These are phyloP conservation scores for Junonia oenone DNA, from an alignment of 2,888 invertebrate species.

Conservation along the genomic window DNA sequence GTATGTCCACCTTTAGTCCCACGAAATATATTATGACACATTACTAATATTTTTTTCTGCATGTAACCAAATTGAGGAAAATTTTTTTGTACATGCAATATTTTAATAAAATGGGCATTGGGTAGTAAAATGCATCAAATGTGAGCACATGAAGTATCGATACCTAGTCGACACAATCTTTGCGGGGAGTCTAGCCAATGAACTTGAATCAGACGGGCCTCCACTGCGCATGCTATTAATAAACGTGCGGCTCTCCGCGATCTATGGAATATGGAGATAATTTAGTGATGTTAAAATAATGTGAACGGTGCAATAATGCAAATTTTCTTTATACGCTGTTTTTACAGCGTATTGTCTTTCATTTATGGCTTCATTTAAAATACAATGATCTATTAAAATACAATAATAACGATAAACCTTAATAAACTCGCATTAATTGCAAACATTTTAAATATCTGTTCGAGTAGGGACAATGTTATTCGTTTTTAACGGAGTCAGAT, in stretches of 20 bases:
- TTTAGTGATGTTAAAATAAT: slow-evolving; percentile 21
- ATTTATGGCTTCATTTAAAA: background rate
- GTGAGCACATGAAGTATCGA: slow-evolving; percentile 23
- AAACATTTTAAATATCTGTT: slow-evolving; percentile 2
- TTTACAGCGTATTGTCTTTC: background rate
- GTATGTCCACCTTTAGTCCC: background rate
- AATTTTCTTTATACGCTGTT: slow-evolving; percentile 8
- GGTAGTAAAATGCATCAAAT: slow-evolving; percentile 4
- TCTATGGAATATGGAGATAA: slow-evolving; percentile 28
- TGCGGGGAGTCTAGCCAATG: slow-evolving; percentile 65
- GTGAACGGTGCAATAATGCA: slow-evolving; percentile 15
- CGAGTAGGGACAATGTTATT: slow-evolving; percentile 5
- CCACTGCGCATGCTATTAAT: slow-evolving; percentile 59
- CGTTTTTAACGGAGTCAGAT: slow-evolving; percentile 44
- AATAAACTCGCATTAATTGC: background rate
- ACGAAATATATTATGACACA: background rate
- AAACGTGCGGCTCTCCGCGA: slow-evolving; percentile 34
- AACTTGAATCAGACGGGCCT: slow-evolving; percentile 64
- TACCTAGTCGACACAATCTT: slow-evolving; percentile 38
- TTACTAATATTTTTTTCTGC: background rate
- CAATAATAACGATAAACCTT: background rate
- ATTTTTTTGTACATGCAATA: too few relatives aligned
- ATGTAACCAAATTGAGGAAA: too few relatives aligned
- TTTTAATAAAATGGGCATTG: background rate
- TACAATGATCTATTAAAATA: background rate